Evolutionary conservation across 1,140 invertebrate genomes (phyloP), one percentile per base, ranked within the genome.

Genomic region (Whitmania pigra): DNA sequence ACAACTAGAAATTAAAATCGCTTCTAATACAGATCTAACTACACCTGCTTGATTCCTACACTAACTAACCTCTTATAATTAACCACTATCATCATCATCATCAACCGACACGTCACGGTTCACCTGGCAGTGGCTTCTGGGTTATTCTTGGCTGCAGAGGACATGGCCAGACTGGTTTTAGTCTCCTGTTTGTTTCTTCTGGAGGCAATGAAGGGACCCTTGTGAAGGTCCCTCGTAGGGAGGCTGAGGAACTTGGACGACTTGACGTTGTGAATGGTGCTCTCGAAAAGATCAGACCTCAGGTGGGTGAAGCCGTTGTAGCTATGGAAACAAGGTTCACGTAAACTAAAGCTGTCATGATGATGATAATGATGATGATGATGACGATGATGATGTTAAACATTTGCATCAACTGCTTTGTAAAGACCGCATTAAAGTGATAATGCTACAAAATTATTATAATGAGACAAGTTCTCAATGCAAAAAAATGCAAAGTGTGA

Each of bases 281-380:
- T 63, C 15, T 22, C 22, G 15, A 63, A 63, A 31, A 63, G 57
- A 13, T 63, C 29, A 13, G 11, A 13, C 22, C 29, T 31, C 22
- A 63, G 15, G 15, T 63, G 22, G 57, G 57, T 25, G 57, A 63
- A 63, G 57, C 57, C 29, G 57, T 63, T 63, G 57, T 63, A 63
- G 57, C 57, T 63, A 17, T 63, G 22, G 20, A 25, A 63, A 63
- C 18, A 63, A 63, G 18, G 29, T 18, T 25, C 1, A 15, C 11
- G 11, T 18, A 17, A 25, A 63, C 22, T 63, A 63, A 22, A 63
- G 18, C 57, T 7, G 22, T n/a, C n/a, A n/a, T n/a, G n/a, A n/a
- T n/a, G n/a, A n/a, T n/a, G n/a, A n/a, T n/a, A n/a, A n/a, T n/a
- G n/a, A n/a, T n/a, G n/a, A n/a, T n/a, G n/a, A n/a, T n/a, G n/a